Evolutionary conservation across 2,888 invertebrate genomes (phyloP).

Genomic region (Epirrhoe alternata): DNA sequence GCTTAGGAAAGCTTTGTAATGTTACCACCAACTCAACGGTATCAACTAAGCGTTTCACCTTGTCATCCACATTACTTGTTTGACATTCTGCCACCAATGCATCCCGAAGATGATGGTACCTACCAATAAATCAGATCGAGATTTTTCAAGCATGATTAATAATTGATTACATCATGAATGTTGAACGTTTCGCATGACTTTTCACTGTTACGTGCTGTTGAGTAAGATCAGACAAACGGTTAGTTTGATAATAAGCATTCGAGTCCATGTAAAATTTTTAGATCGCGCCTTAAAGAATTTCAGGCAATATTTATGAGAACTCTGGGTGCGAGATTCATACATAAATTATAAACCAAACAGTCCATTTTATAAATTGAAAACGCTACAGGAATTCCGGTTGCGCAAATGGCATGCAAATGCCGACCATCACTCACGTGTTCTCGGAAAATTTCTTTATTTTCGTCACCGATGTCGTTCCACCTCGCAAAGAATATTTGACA

Average conservation of each 20-base stretch:
- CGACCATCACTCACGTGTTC: slow-evolving; percentile 6
- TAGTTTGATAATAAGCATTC: background rate
- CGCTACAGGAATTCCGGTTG: slow-evolving; percentile 43
- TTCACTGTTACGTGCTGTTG: too few species aligned
- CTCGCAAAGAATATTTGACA: background rate
- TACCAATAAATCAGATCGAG: too few species aligned
- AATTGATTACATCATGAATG: too few species aligned
- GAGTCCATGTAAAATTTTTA: slow-evolving; percentile 18
- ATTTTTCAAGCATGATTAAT: too few species aligned
- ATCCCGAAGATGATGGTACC: too few species aligned
- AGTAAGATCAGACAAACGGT: background rate
- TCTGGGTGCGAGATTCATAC: slow-evolving; percentile 38
- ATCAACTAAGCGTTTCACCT: too few species aligned
- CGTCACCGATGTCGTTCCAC: background rate
- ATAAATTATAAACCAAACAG: slow-evolving; percentile 53
- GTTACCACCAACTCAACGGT: too few species aligned
- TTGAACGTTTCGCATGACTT: too few species aligned
- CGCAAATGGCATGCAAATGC: slow-evolving; percentile 35
- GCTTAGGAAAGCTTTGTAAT: too few species aligned
- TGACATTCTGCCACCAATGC: too few species aligned
- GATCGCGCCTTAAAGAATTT: slow-evolving; percentile 21
- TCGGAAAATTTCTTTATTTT: background rate
- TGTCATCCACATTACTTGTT: too few species aligned
- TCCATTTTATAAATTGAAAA: slow-evolving; percentile 59
- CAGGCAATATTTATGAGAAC: slow-evolving; percentile 43